phyloP scores from a whole-genome alignment of 2,113 vertebrate species.

The Marmota flaviventris region DNA sequence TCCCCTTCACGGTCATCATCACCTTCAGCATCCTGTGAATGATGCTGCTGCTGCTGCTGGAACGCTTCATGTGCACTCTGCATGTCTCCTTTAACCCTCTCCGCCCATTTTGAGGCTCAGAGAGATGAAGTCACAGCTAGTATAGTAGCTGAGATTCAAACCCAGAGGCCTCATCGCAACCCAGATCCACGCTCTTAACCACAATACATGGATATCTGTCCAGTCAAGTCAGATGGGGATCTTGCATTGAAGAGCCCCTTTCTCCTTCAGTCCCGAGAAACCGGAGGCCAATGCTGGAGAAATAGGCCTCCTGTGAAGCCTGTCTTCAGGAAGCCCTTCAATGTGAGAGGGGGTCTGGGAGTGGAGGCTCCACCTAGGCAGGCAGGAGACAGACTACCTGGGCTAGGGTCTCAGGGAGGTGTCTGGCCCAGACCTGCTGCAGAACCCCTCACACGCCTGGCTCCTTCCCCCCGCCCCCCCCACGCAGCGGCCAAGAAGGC shows the following conservation, averaged over 20 bases:
- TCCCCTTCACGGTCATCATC: background rate
- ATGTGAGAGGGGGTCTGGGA: background rate
- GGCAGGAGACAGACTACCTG: background rate
- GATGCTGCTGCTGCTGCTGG: background rate
- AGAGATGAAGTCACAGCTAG: background rate
- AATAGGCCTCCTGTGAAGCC: background rate
- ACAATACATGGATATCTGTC: background rate
- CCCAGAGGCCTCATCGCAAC: background rate
- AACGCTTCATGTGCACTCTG: background rate
- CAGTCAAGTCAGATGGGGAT: background rate
- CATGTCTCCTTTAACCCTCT: background rate
- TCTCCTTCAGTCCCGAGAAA: background rate
- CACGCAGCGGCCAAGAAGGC: conserved; percentile 93
- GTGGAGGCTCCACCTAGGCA: background rate
- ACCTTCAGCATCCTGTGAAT: background rate
- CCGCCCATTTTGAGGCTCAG: background rate
- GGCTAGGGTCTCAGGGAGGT: background rate
- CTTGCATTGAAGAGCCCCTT: background rate
- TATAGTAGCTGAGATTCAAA: background rate
- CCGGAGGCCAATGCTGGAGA: background rate
- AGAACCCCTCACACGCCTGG: background rate
- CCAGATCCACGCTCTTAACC: background rate
- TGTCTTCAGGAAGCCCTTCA: background rate
- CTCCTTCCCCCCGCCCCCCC: background rate
- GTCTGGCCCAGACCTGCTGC: background rate